These are phyloP conservation scores for Platerodrilus igneus DNA, from an alignment of 2,888 invertebrate genomes.

Conservation along the genomic window DNA sequence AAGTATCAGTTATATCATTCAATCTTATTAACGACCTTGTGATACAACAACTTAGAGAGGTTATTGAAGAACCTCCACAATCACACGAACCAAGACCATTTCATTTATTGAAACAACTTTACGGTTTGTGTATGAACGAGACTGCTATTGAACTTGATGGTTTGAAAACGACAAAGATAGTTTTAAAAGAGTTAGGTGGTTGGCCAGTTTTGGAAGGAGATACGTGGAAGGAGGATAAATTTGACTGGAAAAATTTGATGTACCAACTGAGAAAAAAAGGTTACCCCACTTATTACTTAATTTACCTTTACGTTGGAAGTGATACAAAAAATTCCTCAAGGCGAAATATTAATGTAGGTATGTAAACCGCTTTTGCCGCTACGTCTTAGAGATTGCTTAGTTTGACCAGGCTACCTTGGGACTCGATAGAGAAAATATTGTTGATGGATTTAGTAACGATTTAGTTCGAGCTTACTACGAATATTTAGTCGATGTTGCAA, in stretches of 20 bases:
- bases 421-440: constrained; percentile 77
- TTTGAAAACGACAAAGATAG: constrained; percentile 62
- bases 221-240: constrained; percentile 64
- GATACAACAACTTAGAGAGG: constrained; percentile 5
- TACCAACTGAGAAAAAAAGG: constrained; percentile 21
- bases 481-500: constrained; percentile 84
- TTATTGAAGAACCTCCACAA: constrained; percentile 7
- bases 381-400: constrained; percentile 48
- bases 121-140: constrained; percentile 79
- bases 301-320: constrained; percentile 17
- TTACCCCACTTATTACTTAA: constrained; percentile 15
- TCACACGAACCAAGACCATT: constrained; percentile 9
- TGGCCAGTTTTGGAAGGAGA: constrained; percentile 85
- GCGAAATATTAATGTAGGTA: constrained; percentile 22
- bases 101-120: constrained; percentile 6
- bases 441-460: constrained; percentile 76
- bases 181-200: constrained; percentile 75
- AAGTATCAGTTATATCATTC: constrained; percentile 5
- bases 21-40: constrained; percentile 9
- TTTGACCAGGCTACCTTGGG: constrained; percentile 84
- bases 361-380: not conserved
- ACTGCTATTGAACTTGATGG: constrained; percentile 76
- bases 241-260: constrained; percentile 62
- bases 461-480: constrained; percentile 80
- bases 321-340: constrained; percentile 25